Base-by-base conservation (phyloP, 2,113 vertebrate genomes). In the Alectura lathami region DNA sequence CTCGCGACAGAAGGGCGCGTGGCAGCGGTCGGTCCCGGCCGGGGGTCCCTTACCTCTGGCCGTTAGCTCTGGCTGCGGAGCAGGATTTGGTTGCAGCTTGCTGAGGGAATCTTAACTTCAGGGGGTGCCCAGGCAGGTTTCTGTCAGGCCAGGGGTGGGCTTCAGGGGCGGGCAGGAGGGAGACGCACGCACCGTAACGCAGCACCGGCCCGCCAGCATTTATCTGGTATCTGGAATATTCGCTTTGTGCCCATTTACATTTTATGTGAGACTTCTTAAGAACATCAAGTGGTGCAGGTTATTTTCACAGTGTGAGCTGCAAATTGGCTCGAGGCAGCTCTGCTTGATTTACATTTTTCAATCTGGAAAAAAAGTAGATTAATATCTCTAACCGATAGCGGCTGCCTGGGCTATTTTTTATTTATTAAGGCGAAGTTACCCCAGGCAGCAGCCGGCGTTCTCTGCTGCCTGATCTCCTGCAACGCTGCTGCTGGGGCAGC, bases 271-370 rank as follows among this genome's bases (percentile, higher is more conserved):
- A 50, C 89, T 94, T 85, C 92, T 96, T 87, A 78, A 93, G 95
- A 62, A 78, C 93, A 91, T 87, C 90, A 56, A 96, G 94, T 91
- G 91, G 94, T 57, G 83, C 45, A 73, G 96, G 94, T 96, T 96
- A 92, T 97, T 97, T 97, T 95, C 96, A 91, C 94, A 92, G 96
- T 67, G 72, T 93, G 95, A 94, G 89, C 92, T 95, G 95, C 94
- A 97, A 94, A 95, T 92, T 86, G 94, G 84, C 93, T 95, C 10
- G 45, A 86, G 87, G 93, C 93, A 86, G 69, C 93, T 94, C 93
- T 34, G 94, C 76, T 95, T 95, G 91, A 96, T 97, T 96, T 95
- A 94, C 96, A 94, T 96, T 96, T 97, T 97, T 96, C 96, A 96
- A 95, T 96, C 93, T 96, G 85, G 60, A 63, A 20, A 75, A 86